These are phyloP conservation scores for Drosophila mulleri DNA, from an alignment of 2,888 invertebrate genomes.

Conservation along the genomic window DNA sequence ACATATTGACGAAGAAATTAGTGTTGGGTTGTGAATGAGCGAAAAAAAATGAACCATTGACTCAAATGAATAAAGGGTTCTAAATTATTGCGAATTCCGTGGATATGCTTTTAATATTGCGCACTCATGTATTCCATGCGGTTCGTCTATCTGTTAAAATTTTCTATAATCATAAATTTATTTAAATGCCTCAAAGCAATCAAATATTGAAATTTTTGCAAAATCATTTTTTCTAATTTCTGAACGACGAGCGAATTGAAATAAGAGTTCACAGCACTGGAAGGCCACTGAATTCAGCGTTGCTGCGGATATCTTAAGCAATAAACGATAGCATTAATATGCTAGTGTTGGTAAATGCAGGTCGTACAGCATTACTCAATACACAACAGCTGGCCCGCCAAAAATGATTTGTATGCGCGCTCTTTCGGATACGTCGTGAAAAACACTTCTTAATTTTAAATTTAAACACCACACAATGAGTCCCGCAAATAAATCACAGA, in stretches of 20 bases:
- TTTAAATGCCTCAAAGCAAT: neutral
- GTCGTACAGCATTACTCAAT: conserved; percentile 12
- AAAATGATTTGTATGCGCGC: conserved; percentile 58
- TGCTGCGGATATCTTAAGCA: conserved; percentile 8
- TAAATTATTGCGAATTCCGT: neutral
- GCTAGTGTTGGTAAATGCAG: conserved; percentile 33
- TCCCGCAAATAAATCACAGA: conserved; percentile 48
- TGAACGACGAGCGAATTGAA: neutral
- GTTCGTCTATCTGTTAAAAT: neutral
- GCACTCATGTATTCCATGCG: neutral
- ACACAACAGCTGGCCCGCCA: conserved; percentile 56
- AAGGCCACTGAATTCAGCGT: neutral
- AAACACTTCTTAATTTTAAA: neutral
- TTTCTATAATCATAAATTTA: neutral
- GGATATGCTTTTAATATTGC: neutral
- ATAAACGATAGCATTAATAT: conserved; percentile 3
- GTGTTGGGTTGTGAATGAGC: conserved; percentile 44
- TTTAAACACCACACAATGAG: conserved; percentile 40
- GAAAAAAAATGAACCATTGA: conserved; percentile 28
- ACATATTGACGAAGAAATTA: conserved; percentile 70
- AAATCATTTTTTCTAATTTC: neutral
- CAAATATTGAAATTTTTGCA: neutral
- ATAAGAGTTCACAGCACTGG: conserved; percentile 22
- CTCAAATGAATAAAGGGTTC: conserved; percentile 25
- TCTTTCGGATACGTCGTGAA: conserved; percentile 10